Conservation (phyloP, 2,888 invertebrate genomes). For the Aleiodes alternator region DNA sequence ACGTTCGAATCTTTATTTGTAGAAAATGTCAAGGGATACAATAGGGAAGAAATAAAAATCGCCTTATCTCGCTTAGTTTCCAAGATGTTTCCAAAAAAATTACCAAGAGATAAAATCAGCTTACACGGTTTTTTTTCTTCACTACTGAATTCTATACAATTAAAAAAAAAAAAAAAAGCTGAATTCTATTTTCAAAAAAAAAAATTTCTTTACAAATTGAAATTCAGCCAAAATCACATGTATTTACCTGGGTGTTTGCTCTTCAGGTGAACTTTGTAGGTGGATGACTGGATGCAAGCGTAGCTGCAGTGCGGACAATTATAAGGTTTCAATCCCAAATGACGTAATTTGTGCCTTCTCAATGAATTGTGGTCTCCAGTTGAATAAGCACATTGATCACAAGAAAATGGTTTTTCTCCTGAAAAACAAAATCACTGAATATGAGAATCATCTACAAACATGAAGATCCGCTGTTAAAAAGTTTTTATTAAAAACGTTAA, state of each 20-base stretch:
- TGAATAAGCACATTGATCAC: constrained; percentile 83
- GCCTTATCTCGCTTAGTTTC: no score
- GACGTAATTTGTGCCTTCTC: constrained; percentile 86
- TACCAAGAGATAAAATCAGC: no score
- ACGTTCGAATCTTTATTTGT: no score
- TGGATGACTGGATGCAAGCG: constrained; percentile 87
- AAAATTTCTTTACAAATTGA: no score
- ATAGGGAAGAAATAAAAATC: no score
- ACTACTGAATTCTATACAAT: constrained; percentile 1
- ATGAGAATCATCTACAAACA: constrained; percentile 43
- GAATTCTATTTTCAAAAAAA: neutral
- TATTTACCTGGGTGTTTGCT: constrained; percentile 83
- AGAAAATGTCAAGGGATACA: no score
- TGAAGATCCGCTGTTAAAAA: no score
- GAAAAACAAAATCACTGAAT: constrained; percentile 49
- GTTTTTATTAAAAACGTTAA: no score
- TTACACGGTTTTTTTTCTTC: neutral
- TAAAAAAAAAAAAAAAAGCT: no score
- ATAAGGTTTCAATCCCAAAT: constrained; percentile 86
- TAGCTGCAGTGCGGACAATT: constrained; percentile 88
- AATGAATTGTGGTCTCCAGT: constrained; percentile 89
- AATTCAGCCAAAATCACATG: no score
- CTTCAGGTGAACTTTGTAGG: constrained; percentile 86
- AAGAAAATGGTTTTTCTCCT: constrained; percentile 88
- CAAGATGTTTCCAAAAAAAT: no score